Evolutionary conservation across 2,113 vertebrate species (phyloP), one percentile per base, ranked within the genome.

Genomic region (Halichoerus grypus): DNA sequence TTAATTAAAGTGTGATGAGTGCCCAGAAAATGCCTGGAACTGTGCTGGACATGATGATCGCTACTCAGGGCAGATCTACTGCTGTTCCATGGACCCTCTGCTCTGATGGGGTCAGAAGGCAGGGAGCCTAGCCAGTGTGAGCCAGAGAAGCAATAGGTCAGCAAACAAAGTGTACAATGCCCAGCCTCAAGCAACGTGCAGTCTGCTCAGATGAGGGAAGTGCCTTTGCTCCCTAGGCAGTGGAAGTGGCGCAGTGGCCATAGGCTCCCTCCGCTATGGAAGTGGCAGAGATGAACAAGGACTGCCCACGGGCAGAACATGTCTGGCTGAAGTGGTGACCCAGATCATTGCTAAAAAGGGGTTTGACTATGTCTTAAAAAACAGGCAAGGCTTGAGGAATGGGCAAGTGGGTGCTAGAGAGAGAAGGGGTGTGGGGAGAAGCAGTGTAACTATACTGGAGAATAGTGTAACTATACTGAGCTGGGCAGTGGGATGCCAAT

Each of bases 11-110:
- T 94, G 71, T 92, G 87, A 82, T 0, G 36, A 94, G 71, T 97
- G 97, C 96, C 92, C 97, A 97, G 97, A 97, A 97, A 98, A 97
- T 97, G 95, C 88, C 89, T 96, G 95, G 83, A 95, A 88, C 67
- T 4, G 7, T 57, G 80, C 82, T 95, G 87, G 86, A 72, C 49
- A 18, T 76, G 86, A 83, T 92, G 87, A 95, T 63, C 7, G 8
- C 74, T 88, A 16, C 91, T 95, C 65, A 88, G 39, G 92, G 79
- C 65, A 81, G 91, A 89, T 61, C 65, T 7, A 21, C 61, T 31
- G 39, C 88, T 59, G 76, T 39, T 79, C 81, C 14, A 4, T 15
- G 36, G 88, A 69, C n/a, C 72, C 51, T 71, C 55, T 33, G 26
- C 83, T 84, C 83, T 14, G 46, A 65, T 72, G 93, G 53, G 79